phyloP scores from a whole-genome alignment of 2,888 invertebrate genomes.

The Anorthoa munda region DNA sequence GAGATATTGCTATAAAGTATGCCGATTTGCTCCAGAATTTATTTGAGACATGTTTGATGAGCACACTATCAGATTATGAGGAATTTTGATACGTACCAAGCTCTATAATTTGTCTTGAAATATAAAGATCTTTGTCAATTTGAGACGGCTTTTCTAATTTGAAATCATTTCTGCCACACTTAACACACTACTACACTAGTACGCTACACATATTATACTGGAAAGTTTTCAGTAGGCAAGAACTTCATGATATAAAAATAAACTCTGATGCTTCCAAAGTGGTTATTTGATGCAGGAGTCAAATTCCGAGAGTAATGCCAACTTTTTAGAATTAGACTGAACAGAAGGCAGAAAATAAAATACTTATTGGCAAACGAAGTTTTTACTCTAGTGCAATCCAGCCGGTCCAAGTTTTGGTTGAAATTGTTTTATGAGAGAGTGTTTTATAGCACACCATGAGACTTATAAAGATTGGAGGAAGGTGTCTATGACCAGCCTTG shows the following conservation, averaged over 20 bases:
- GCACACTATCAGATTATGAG: constrained; percentile 1
- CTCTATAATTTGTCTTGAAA: background rate
- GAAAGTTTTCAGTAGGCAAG: constrained; percentile 1
- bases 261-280: constrained; percentile 2
- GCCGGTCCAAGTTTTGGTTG: background rate
- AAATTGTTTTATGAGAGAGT: background rate
- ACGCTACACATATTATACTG: background rate
- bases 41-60: constrained; percentile 12
- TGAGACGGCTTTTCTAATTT: background rate
- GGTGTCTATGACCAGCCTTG: background rate
- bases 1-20: constrained; percentile 12
- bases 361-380: background rate
- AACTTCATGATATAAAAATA: constrained; percentile 34
- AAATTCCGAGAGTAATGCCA: constrained; percentile 40
- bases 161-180: background rate
- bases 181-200: background rate
- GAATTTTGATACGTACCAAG: background rate
- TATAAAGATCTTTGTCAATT: background rate
- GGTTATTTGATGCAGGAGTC: constrained; percentile 26
- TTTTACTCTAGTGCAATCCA: background rate
- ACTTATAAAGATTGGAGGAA: background rate
- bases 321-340: constrained; percentile 21
- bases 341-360: background rate
- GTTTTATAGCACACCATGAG: no score
- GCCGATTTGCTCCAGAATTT: constrained; percentile 7